These are phyloP conservation scores for Drosophila rhopaloa DNA, from an alignment of 1,140 invertebrate genomes.

Conservation along the genomic window DNA sequence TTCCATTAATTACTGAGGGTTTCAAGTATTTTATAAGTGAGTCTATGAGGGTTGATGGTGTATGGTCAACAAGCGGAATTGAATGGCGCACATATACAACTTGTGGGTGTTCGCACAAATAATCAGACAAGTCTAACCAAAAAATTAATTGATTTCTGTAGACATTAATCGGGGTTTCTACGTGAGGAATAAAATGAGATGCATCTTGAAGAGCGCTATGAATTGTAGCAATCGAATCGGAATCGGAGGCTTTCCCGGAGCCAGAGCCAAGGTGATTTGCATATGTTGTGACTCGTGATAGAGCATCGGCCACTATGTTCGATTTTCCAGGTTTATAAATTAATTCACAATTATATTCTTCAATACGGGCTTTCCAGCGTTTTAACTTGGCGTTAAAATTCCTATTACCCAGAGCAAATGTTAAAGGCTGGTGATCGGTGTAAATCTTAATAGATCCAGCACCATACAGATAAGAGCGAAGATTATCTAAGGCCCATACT, in stretches of 20 bases:
- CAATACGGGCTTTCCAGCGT: constrained; percentile 8
- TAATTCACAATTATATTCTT: constrained; percentile 18
- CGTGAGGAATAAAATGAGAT: background rate
- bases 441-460: background rate
- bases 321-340: constrained; percentile 20
- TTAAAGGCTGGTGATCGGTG: constrained; percentile 1
- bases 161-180: too few species aligned
- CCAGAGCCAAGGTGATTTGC: background rate
- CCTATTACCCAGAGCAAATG: background rate
- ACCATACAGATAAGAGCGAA: background rate
- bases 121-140: background rate
- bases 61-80: background rate
- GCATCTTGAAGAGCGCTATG: background rate
- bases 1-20: too few species aligned
- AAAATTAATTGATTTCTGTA: background rate
- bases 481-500: background rate
- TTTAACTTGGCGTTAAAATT: constrained; percentile 1
- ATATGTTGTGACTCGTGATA: too few species aligned
- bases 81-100: background rate
- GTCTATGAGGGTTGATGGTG: background rate
- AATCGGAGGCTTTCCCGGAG: background rate
- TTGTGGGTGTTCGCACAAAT: background rate
- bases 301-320: constrained; percentile 12
- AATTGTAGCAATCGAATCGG: background rate
- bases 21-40: background rate